These are phyloP conservation scores for Macroramphosus scolopax DNA, from an alignment of 2,797 vertebrate genomes.

Conservation along the genomic window DNA sequence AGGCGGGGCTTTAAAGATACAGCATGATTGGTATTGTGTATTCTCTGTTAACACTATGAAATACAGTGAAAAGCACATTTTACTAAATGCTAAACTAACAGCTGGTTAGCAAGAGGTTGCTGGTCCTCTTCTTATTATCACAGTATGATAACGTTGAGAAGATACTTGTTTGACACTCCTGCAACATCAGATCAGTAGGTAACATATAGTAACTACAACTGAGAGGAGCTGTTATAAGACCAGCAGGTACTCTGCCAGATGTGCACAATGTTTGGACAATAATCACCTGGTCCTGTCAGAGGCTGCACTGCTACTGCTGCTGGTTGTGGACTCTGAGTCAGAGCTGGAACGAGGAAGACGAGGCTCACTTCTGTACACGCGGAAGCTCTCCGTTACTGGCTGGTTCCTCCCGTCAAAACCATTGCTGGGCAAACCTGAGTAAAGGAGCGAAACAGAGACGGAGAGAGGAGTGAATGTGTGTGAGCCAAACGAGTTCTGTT, in stretches of 20 bases:
- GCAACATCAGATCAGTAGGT: no score
- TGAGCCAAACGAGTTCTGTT: background rate
- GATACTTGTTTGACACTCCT: no score
- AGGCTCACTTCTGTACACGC: constrained; percentile 93
- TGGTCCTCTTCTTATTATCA: no score
- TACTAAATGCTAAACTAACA: no score
- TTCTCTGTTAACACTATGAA: no score
- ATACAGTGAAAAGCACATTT: no score
- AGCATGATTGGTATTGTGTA: no score
- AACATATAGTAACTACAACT: no score
- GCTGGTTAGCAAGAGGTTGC: no score
- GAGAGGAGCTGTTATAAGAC: no score
- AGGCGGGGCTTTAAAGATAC: background rate
- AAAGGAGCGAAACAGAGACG: background rate
- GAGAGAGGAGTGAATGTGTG: background rate
- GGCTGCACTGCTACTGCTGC: constrained; percentile 96
- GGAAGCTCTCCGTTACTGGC: constrained; percentile 96
- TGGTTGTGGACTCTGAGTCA: constrained; percentile 96
- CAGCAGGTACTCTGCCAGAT: no score
- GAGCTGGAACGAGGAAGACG: constrained; percentile 96
- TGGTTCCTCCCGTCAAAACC: constrained; percentile 93
- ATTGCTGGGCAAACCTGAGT: constrained; percentile 90
- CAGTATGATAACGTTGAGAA: no score
- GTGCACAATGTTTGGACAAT: background rate
- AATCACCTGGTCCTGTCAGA: constrained; percentile 94